Base-by-base conservation (phyloP, 1,140 invertebrate species). In the Hydropsyche tenuis region DNA sequence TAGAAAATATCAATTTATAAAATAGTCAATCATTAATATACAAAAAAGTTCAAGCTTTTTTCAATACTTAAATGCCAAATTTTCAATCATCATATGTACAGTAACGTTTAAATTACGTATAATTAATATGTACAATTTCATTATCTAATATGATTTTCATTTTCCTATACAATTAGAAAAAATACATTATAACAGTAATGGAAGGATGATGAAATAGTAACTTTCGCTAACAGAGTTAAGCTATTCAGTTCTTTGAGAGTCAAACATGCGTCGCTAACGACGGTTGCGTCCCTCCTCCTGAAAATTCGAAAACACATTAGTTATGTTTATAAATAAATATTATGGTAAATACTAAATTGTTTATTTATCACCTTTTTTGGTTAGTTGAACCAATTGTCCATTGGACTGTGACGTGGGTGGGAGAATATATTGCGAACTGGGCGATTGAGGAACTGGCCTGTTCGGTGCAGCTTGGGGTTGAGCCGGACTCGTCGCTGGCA, bases 241-340 rank as follows among this genome's bases (percentile, higher is more conserved):
- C 16, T 46, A 60, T 37, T 70, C 68, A 70, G 68, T 70, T 70
- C 68, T 70, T 70, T 70, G 46, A 72, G 30, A 77, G 70, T 77
- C 75, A 77, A 45, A 77, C 75, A 68, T 77, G 75, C 70, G 75
- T 77, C 22, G 75, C 75, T 56, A 77, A 43, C 11, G 75, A 64
- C 22, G 65, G 69, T 37, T 72, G 75, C 37, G 73, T 73, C 3
- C 64, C 70, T 7, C 62, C 53, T 46, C 75, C 75, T 77, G 64
- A 20, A 77, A 74, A 12, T 63, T 45, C 30, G 16, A 48, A 16
- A 68, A 45, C 30, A 14, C 6, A 66, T 66, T 66, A 66, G 14
- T 6, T n/a, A n/a, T n/a, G n/a, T n/a, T n/a, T n/a, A n/a, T n/a
- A n/a, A n/a, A n/a, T n/a, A n/a, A n/a, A n/a, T n/a, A n/a, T n/a